These are phyloP conservation scores for Ptiloglossa arizonensis DNA, from an alignment of 1,140 invertebrate genomes.

Conservation along the genomic window DNA sequence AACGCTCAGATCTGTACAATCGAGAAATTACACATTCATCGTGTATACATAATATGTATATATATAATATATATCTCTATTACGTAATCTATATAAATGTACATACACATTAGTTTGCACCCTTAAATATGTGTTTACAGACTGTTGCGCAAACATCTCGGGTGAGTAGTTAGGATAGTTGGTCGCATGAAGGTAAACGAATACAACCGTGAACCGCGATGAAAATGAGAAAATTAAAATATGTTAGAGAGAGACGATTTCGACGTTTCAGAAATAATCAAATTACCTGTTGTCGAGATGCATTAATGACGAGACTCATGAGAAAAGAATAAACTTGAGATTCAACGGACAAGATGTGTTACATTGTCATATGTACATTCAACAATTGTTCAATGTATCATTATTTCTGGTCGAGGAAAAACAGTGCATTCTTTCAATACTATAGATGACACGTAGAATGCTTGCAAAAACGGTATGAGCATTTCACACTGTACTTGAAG, in stretches of 20 bases:
- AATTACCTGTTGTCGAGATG: constrained; percentile 13
- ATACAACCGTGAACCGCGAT: constrained; percentile 3
- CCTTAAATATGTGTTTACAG: constrained; percentile 49
- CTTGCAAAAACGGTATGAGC: constrained; percentile 23
- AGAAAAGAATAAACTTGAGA: constrained; percentile 35
- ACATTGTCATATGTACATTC: constrained; percentile 43
- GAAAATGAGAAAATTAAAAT: constrained; percentile 4
- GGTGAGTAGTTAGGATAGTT: constrained; percentile 54
- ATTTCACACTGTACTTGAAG: constrained; percentile 31
- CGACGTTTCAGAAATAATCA: constrained; percentile 10
- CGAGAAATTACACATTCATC: constrained; percentile 66
- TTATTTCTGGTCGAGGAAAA: constrained; percentile 45
- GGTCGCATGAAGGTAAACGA: constrained; percentile 18
- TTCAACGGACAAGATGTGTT: constrained; percentile 53
- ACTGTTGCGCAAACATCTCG: constrained; percentile 13
- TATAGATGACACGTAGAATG: constrained; percentile 32
- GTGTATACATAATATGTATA: constrained; percentile 51
- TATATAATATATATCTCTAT: constrained; percentile 53
- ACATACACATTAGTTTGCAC: constrained; percentile 53
- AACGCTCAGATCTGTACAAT: constrained; percentile 70
- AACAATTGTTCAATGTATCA: constrained; percentile 54
- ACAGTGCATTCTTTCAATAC: constrained; percentile 39
- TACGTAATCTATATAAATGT: constrained; percentile 57
- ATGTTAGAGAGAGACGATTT: constrained; percentile 24
- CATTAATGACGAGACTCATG: constrained; percentile 37